Evolutionary conservation across 53 echinoderm and acorn worm genomes (phyloP).

Genomic region (Zoroaster sp.): DNA sequence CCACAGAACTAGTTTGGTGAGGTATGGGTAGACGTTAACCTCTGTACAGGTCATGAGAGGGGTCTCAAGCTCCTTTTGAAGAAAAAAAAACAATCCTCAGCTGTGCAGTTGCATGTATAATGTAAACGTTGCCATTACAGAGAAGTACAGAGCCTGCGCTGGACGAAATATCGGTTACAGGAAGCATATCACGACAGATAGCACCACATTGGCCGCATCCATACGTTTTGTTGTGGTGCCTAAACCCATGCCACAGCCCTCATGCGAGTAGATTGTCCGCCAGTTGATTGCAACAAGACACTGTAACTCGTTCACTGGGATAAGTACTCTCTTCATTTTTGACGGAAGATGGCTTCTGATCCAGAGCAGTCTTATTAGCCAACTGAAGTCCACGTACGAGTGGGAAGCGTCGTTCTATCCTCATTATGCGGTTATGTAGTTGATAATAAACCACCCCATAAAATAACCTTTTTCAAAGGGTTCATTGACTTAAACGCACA

Average conservation of each 20-base stretch:
- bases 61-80: not conserved
- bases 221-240: too few species aligned
- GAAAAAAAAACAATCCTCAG: not conserved
- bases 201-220: too few species aligned
- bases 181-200: too few species aligned
- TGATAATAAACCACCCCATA: not conserved
- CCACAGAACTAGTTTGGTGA: constrained; percentile 55
- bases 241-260: too few species aligned
- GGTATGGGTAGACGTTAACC: constrained; percentile 57
- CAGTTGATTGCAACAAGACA: too few species aligned
- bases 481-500: not conserved
- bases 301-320: too few species aligned
- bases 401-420: not conserved
- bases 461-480: not conserved
- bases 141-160: not conserved
- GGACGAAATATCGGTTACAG: too few species aligned
- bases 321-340: too few species aligned
- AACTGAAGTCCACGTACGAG: not conserved
- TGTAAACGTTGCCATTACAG: not conserved
- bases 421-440: not conserved
- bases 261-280: too few species aligned
- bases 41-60: not conserved
- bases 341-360: not conserved
- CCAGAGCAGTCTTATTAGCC: not conserved
- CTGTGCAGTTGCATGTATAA: not conserved